phyloP scores from a whole-genome alignment of 2,888 invertebrate genomes.

The Pseudococcus longispinus region DNA sequence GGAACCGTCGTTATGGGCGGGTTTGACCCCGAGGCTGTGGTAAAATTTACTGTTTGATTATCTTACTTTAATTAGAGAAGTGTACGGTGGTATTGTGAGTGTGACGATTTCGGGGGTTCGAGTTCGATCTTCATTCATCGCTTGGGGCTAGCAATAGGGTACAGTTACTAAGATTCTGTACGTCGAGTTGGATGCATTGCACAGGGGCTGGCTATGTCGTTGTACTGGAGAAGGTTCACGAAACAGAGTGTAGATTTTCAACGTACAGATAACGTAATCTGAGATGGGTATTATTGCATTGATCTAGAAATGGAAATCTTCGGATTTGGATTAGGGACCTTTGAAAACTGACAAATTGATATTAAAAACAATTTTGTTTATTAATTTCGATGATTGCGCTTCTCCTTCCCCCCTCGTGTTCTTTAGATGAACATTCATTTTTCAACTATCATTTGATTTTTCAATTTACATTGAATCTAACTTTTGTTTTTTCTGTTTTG shows the following conservation, averaged over 20 bases:
- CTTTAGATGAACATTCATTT: too few relatives aligned
- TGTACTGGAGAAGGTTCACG: background rate
- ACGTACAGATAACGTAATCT: background rate
- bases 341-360: too few relatives aligned
- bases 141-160: background rate
- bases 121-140: background rate
- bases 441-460: too few relatives aligned
- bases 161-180: background rate
- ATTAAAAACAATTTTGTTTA: too few relatives aligned
- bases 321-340: too few relatives aligned
- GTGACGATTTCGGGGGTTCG: constrained; percentile 28
- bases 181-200: background rate
- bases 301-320: background rate
- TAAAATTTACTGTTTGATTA: constrained; percentile 34
- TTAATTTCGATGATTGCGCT: too few relatives aligned
- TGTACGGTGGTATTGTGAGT: background rate
- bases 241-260: background rate
- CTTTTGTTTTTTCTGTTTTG: background rate
- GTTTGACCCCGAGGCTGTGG: background rate
- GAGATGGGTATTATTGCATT: background rate
- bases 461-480: background rate
- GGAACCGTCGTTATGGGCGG: constrained; percentile 15
- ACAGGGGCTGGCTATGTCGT: background rate
- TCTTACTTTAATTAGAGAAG: constrained; percentile 21
- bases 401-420: too few relatives aligned